Evolutionary conservation across 2,888 invertebrate species (phyloP), one percentile per base, ranked within the genome.

Genomic region (Erannis defoliaria): DNA sequence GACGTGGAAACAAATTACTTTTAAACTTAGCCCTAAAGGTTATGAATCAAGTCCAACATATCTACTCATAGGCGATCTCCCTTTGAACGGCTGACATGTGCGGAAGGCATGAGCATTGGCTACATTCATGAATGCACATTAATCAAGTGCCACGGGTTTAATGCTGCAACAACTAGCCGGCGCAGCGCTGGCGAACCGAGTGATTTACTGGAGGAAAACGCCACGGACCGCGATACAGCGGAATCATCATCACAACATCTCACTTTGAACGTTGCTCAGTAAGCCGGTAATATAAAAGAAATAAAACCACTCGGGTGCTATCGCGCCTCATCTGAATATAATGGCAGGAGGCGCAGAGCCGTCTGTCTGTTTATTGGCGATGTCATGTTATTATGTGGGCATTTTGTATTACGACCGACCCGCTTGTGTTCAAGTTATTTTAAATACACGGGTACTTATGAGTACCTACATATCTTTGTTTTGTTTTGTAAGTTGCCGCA

Each of bases 271-370:
- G 56, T 56, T 40, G 49, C 16, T 56, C 42, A 35, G 51, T 48
- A 35, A 37, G 62, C 45, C 18, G 26, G 55, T 49, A 66, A 66
- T 60, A 59, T 51, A 63, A 63, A 48, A 68, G 62, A 66, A 68
- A 64, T 62, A 65, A 62, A 66, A 57, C 48, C 61, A 59, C 57
- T 63, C 53, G 51, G 59, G 55, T 59, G 63, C 74, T 80, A 82
- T 85, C 81, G 72, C 74, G 76, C 71, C 88, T 88, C 88, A 89
- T 90, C 87, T 88, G 88, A 89, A 90, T 90, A 90, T 88, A 90
- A 90, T 89, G 83, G 89, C 68, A 71, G 85, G 85, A 81, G 88
- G 87, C 72, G 82, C 80, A 76, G 72, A 68, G 73, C 70, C 65
- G 75, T 74, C 77, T 74, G 85, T 75, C 66, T 68, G 72, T 78